Base-by-base conservation (phyloP, 2,113 vertebrate genomes). In the Seriola dumerili region DNA sequence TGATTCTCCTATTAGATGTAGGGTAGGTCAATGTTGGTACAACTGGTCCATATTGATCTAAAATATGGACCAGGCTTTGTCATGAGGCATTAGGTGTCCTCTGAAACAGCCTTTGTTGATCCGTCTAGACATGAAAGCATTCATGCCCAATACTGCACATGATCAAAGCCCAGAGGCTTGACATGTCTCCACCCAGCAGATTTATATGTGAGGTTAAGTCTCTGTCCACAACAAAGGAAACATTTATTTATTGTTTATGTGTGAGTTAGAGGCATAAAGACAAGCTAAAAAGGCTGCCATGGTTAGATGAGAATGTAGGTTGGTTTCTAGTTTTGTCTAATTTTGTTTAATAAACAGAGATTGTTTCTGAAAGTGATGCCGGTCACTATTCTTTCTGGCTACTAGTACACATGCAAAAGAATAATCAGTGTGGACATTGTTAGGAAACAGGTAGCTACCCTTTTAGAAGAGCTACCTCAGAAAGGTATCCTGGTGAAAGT, bases 111-210 rank as follows among this genome's bases (percentile, higher is more conserved):
- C 52, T 76, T 16, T 72, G 76, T 65, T 72, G 36, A 19, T 46
- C 32, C n/a, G 55, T 42, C 17, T 62, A 50, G 68, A 83, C 76
- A 78, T 52, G 83, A 68, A 72, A 54, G 61, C 36, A 74, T 76
- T 80, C 69, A 68, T 77, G 62, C 12, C 29, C 63, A 77, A 44
- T 36, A 5, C 29, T 75, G 74, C 78, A 89, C 81, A 89, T 91
- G 90, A 83, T 80, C 52, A 55, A 58, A 77, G 66, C 68, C 81
- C 65, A 54, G 62, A 73, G 83, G 78, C 82, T 52, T 5, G 19
- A 50, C 5, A 12, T 4, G 12, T 59, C 69, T 74, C 55, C 21
- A 5, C 17, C 23, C 54, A 17, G 9, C 50, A 50, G 12, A 59
- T 72, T 72, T 64, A 76, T 68, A 72, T 9, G 42, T 62, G 16